Base-by-base conservation (phyloP, 1,140 invertebrate species). In the Brachionus calyciflorus region DNA sequence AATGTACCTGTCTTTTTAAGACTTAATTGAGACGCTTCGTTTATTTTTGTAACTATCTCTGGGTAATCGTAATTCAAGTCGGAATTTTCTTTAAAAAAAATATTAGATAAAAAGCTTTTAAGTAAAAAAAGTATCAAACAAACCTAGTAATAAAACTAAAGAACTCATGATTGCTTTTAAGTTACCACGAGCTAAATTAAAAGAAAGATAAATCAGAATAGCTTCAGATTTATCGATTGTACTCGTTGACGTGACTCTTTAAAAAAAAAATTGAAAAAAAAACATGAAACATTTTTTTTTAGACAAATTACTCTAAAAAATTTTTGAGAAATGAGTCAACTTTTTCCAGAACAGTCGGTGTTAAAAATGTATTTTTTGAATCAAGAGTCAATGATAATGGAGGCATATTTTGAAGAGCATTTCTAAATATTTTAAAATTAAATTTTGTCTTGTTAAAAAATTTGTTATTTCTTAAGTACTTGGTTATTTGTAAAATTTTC, bases 401-500 rank as follows among this genome's bases (percentile, higher is more conserved):
- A 14, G 60, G 60, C 40, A 65, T 65, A 14, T 65, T 65, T 14
- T 65, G 24, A 12, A 65, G 24, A 10, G 60, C 60, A 44, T 65
- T 65, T 44, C 60, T 65, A 24, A 44, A 44, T 44, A 33, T 40
- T 37, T 37, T 9, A 3, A 37, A 9, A 37, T 5, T 37, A 37
- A 37, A 37, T 37, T 37, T 37, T 37, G 9, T 3, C 33, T 5
- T 37, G 33, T 5, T 37, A 37, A 5, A 1, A 60, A 37, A 60
- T 17, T 5, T 1, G 14, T 26, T 10, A 21, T 1, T 17, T 4
- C 14, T 14, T 24, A 24, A 24, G 10, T 65, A 65, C 60, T 44
- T 65, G n/a, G 60, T 44, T 26, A 65, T 65, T 65, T 65, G 60
- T 24, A 65, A 41, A n/a, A 65, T 65, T 65, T 65, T 65, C 2